These are phyloP conservation scores for Dipodomys stephensi DNA, from an alignment of 2,113 vertebrate species.

Conservation along the genomic window DNA sequence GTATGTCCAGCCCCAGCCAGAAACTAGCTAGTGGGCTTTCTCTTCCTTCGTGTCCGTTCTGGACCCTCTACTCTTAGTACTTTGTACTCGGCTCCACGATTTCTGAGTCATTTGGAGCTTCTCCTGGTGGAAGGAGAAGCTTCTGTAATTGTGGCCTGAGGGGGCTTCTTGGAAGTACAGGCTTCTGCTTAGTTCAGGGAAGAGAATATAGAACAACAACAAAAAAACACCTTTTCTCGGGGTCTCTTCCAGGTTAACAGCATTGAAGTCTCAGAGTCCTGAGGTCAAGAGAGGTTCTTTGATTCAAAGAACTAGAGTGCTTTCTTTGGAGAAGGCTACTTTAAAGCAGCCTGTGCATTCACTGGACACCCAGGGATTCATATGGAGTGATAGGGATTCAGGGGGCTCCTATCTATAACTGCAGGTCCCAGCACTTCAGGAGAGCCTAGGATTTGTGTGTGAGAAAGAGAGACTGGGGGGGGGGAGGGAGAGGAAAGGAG, in stretches of 20 bases:
- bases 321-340: not conserved
- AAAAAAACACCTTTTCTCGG: not conserved
- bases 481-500: too few relatives aligned
- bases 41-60: rapidly evolving
- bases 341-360: not conserved
- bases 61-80: not conserved
- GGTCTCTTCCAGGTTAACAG: not conserved
- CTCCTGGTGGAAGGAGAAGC: not conserved
- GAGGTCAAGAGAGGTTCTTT: not conserved
- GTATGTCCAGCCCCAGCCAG: not conserved
- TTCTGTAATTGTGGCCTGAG: not conserved
- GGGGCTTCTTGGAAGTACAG: not conserved
- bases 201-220: not conserved
- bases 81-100: not conserved
- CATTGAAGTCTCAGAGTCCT: not conserved
- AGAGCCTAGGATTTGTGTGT: too few relatives aligned
- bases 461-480: too few relatives aligned
- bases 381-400: too few relatives aligned
- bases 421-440: not conserved
- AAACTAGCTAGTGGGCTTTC: not conserved
- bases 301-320: not conserved
- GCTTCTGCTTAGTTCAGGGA: not conserved
- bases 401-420: not conserved
- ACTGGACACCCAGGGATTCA: rapidly evolving
- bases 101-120: not conserved